A percentile compares a stretch with the other conserved stretches of the same genome.
These are phyloP conservation scores for Lepas anatifera DNA, from an alignment of 2,888 invertebrate species.

Conservation along the genomic window DNA sequence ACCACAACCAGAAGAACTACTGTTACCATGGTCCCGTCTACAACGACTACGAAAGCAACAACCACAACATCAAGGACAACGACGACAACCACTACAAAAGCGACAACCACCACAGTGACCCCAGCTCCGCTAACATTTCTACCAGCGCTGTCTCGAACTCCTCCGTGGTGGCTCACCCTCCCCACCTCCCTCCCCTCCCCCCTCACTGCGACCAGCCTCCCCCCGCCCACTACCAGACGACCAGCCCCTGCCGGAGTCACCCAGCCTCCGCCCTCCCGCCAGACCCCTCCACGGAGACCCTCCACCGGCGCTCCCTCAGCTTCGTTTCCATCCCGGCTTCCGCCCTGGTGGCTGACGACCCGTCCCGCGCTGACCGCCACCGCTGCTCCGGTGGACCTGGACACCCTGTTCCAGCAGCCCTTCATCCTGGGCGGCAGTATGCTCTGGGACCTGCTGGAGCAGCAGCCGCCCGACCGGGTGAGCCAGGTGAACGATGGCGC, in stretches of 20 bases:
- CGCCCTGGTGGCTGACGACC: background rate
- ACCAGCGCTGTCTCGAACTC: background rate
- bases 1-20: background rate
- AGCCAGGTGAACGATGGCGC: background rate
- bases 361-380: background rate
- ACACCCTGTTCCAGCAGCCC: background rate
- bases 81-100: background rate
- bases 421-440: background rate
- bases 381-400: background rate
- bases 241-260: no score
- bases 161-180: background rate
- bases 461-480: background rate
- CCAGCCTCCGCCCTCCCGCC: background rate
- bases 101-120: background rate
- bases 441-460: background rate
- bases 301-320: no score
- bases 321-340: no score
- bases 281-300: no score
- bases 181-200: background rate
- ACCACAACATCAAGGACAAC: background rate
- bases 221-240: no score
- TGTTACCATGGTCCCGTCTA: background rate
- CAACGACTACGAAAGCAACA: background rate
- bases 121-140: background rate
- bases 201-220: no score